Base-by-base conservation (phyloP, 2,113 vertebrate species). In the Thoracochromis brauschi region DNA sequence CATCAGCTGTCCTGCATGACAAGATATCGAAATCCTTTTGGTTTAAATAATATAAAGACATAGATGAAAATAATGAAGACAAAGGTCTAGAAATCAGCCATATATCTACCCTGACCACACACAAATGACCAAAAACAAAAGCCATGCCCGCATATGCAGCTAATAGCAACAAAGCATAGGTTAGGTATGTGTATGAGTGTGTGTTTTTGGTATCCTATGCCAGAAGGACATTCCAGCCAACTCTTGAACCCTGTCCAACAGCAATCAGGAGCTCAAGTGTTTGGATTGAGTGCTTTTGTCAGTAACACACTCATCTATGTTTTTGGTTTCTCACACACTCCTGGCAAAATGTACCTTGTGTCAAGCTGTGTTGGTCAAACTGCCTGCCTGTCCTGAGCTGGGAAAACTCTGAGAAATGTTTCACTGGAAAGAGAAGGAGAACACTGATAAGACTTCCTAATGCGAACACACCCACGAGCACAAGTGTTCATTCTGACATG, bases 311-410 rank as follows among this genome's bases (percentile, higher is more conserved):
- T 51, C 58, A 82, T 45, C 55, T 38, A 35, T 51, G 35, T 47
- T 31, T 31, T 17, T 65, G 26, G 47, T 38, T 47, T 42, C 51
- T 29, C 86, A 87, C 21, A 88, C 78, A 81, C 73, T 60, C 63
- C 29, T 75, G 81, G 47, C n/a, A 80, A 49, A 83, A 35, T 81
- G 88, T 95, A 97, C 96, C 96, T 95, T 95, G 93, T 79, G 91
- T 94, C 89, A 94, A 94, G 91, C 87, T 94, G 71, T 80, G 54
- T 68, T 93, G 88, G 6, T 93, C 93, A 92, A 92, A 90, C 88
- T 92, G 92, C n/a, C 80, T 60, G 1, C 21, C 84, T 1, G 87
- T 31, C 73, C 81, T 85, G 78, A 88, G 60, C 75, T 88, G 89
- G 58, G 94, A 92, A 90, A 93, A 86, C 29, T 95, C 94, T 4